Conservation (phyloP, 2,797 vertebrate species). For the Odontamblyopus rebecca region DNA sequence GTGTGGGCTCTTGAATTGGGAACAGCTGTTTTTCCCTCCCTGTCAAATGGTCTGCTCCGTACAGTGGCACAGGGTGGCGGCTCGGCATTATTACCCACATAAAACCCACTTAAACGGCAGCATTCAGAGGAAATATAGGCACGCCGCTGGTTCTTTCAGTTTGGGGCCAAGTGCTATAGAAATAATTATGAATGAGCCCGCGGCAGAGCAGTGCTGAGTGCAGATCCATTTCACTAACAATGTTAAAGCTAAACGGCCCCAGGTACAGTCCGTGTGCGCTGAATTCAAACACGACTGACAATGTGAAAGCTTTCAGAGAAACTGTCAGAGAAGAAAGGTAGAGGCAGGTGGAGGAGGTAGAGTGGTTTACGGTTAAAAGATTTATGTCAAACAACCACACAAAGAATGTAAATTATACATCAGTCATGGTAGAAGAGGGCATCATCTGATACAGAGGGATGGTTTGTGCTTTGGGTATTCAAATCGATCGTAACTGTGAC, state of each 20-base stretch:
- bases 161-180: constrained; percentile 66
- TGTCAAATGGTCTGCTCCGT: constrained; percentile 71
- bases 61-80: constrained; percentile 64
- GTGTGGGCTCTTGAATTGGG: constrained; percentile 61
- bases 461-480: not conserved
- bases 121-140: constrained; percentile 74
- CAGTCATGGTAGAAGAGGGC: not conserved
- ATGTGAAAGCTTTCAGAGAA: not conserved
- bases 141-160: constrained; percentile 71
- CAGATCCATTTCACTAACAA: constrained; percentile 39
- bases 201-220: constrained; percentile 24
- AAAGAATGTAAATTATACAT: not conserved
- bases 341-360: not conserved
- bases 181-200: constrained; percentile 66
- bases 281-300: constrained; percentile 18
- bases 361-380: too few species aligned
- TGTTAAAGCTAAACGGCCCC: constrained; percentile 21
- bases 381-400: constrained; percentile 5
- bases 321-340: constrained; percentile 2
- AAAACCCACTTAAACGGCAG: constrained; percentile 71
- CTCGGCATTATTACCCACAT: constrained; percentile 73
- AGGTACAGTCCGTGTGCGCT: constrained; percentile 32
- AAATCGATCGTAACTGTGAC: not conserved
- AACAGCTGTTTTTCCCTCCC: constrained; percentile 75
- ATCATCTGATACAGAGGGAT: too few species aligned